Evolutionary conservation across 2,113 vertebrate species (phyloP).

Genomic region (Patagioenas fasciata): DNA sequence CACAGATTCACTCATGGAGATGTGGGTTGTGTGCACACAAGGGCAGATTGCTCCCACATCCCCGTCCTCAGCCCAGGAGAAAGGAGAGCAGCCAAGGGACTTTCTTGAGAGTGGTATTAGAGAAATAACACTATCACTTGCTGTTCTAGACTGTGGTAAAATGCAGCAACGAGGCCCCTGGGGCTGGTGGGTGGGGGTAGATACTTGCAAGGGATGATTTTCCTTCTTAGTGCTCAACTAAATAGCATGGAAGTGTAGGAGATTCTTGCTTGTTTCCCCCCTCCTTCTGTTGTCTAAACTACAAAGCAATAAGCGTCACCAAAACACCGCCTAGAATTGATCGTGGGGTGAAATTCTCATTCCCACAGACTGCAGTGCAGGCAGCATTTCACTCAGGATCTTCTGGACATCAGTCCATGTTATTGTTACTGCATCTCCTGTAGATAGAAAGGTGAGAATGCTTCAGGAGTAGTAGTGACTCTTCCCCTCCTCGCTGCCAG

Average conservation of each 20-base stretch:
- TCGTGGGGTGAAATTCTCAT: background rate
- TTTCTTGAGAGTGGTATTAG: background rate
- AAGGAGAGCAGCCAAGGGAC: background rate
- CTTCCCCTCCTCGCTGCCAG: background rate
- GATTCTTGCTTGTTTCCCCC: too few relatives aligned
- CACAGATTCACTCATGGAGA: background rate
- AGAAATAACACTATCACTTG: background rate
- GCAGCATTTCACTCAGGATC: background rate
- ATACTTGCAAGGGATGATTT: background rate
- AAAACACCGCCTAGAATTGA: background rate
- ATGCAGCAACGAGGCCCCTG: background rate
- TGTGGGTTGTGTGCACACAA: background rate
- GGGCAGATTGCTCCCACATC: background rate
- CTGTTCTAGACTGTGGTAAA: background rate
- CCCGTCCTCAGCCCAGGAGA: background rate
- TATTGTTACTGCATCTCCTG: background rate
- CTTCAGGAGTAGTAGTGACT: background rate
- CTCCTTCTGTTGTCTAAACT: background rate
- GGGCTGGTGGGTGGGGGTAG: background rate
- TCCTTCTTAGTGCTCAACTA: background rate
- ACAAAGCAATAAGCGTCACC: background rate
- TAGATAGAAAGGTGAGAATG: background rate
- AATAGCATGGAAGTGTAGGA: background rate
- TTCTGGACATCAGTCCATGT: background rate
- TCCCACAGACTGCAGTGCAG: background rate